Conservation (phyloP, 2,113 vertebrate species). For the Scolopax mira region DNA sequence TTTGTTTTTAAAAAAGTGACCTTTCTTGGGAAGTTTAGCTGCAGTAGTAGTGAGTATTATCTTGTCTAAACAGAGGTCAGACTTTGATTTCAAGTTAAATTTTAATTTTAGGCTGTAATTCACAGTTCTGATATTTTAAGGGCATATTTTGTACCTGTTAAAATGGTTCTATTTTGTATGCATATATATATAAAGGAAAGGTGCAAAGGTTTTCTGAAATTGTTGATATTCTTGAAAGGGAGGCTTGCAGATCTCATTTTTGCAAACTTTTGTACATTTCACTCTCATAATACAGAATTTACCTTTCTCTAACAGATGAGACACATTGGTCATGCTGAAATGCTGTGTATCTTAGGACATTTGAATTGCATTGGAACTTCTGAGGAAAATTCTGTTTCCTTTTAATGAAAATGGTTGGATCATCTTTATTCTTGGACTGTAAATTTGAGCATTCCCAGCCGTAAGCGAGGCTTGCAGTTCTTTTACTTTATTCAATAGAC, state of each 20-base stretch:
- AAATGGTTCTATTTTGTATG: not conserved
- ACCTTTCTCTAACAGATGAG: not conserved
- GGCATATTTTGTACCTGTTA: not conserved
- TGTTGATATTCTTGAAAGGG: not conserved
- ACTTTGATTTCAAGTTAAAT: not conserved
- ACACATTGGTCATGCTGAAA: fast-evolving
- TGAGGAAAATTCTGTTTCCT: conserved; percentile 9
- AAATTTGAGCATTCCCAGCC: not conserved
- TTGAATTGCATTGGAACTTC: not conserved
- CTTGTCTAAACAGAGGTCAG: not conserved
- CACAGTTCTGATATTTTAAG: not conserved
- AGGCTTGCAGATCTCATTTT: not conserved
- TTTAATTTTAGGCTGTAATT: not conserved
- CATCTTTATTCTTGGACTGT: conserved; percentile 14
- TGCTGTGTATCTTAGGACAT: not conserved
- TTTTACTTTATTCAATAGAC: conserved; percentile 35
- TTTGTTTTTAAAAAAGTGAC: not conserved
- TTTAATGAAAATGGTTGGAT: not conserved
- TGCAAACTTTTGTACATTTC: not conserved
- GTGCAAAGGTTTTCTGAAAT: not conserved
- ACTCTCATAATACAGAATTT: not conserved
- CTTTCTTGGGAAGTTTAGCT: not conserved
- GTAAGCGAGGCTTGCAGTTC: conserved; percentile 24
- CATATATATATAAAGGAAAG: not conserved
- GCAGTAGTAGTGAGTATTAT: not conserved